Percentiles rank a stretch among this genome's conserved stretches.
phyloP scores from a whole-genome alignment of 2,888 invertebrate genomes.

The Ophonus ardosiacus region DNA sequence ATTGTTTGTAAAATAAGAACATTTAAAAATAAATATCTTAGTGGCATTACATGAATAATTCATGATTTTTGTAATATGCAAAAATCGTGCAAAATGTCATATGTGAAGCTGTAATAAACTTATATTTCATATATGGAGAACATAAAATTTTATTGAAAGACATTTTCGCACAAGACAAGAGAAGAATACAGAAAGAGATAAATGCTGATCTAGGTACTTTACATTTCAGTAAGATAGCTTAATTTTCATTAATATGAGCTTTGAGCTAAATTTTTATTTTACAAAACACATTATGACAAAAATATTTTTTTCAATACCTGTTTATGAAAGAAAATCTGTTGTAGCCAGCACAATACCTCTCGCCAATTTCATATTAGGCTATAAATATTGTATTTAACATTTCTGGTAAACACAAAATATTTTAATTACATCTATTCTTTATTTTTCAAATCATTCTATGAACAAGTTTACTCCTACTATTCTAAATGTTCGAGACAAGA shows the following conservation, averaged over 20 bases:
- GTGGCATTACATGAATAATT: not conserved
- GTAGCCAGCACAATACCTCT: too few species aligned
- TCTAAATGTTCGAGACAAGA: too few species aligned
- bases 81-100: not conserved
- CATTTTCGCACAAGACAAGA: not conserved
- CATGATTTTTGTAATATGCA: not conserved
- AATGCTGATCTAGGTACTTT: not conserved
- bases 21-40: not conserved
- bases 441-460: too few species aligned
- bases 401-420: too few species aligned
- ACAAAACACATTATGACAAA: too few species aligned
- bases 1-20: conserved; percentile 15
- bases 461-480: too few species aligned
- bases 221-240: not conserved
- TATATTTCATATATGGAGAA: not conserved
- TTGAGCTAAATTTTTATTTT: too few species aligned
- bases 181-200: not conserved
- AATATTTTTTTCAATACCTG: not conserved
- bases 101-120: not conserved
- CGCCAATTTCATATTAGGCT: too few species aligned
- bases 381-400: too few species aligned
- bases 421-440: too few species aligned
- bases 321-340: too few species aligned
- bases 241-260: too few species aligned
- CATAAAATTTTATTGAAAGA: not conserved